These are phyloP conservation scores for Carpatolechia fugitivella DNA, from an alignment of 2,888 invertebrate genomes.

Conservation along the genomic window DNA sequence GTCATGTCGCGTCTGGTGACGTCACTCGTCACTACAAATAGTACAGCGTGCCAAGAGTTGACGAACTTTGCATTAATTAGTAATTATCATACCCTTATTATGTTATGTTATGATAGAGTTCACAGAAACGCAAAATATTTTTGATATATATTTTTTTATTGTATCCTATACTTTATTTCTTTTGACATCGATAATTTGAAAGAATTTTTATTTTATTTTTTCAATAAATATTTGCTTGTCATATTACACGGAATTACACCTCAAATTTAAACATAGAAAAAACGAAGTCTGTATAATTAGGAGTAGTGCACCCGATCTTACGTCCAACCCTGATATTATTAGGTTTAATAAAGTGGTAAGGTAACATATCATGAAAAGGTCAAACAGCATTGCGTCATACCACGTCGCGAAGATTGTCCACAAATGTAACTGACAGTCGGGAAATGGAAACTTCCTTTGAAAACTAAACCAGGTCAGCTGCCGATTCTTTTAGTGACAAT, in stretches of 20 bases:
- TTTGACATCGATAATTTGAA: too few relatives aligned
- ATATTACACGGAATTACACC: too few relatives aligned
- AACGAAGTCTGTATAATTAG: too few relatives aligned
- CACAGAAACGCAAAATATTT: neutral
- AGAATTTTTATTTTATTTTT: too few relatives aligned
- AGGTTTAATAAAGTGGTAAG: too few relatives aligned
- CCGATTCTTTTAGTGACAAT: neutral
- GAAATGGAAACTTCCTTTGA: constrained; percentile 25
- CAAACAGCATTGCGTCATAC: neutral
- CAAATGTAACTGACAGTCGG: constrained; percentile 19
- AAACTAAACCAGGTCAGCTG: constrained; percentile 16
- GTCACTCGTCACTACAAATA: neutral
- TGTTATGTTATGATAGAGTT: neutral
- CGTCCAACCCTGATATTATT: too few relatives aligned
- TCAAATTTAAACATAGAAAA: too few relatives aligned
- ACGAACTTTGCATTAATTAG: too few relatives aligned
- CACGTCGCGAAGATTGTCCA: neutral
- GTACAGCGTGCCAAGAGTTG: neutral
- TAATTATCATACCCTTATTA: neutral
- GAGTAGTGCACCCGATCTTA: too few relatives aligned
- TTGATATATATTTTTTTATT: neutral
- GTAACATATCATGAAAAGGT: neutral
- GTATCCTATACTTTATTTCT: too few relatives aligned
- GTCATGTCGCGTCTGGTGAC: neutral
- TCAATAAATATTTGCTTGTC: too few relatives aligned